These are phyloP conservation scores for Saccostrea cuccullata DNA, from an alignment of 1,140 invertebrate species.

Conservation along the genomic window DNA sequence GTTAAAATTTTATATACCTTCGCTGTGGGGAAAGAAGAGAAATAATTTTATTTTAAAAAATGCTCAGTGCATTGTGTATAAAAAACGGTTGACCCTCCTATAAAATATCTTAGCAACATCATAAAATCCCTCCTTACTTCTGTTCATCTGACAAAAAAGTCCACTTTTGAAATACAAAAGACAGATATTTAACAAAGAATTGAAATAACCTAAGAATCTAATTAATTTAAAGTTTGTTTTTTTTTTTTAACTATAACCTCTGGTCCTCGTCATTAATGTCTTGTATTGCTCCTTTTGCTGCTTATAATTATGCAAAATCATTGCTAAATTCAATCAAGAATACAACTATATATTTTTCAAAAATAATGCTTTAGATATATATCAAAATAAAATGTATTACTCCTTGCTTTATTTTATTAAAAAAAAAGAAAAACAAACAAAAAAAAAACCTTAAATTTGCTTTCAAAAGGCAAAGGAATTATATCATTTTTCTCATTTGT, in stretches of 20 bases:
- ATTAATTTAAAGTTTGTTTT: neutral
- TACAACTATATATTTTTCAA: too few relatives aligned
- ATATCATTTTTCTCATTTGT: neutral
- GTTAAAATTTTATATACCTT: neutral
- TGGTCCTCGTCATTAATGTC: too few relatives aligned
- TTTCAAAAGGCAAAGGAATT: neutral
- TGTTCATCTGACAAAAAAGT: neutral
- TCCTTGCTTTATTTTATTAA: too few relatives aligned
- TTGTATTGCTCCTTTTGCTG: too few relatives aligned
- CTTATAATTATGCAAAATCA: too few relatives aligned
- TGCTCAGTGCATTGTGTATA: neutral
- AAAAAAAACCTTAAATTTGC: neutral
- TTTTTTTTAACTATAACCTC: too few relatives aligned
- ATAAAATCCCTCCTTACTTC: too few relatives aligned
- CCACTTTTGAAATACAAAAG: slow-evolving; percentile 3
- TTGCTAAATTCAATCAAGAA: too few relatives aligned
- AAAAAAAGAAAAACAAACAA: too few relatives aligned
- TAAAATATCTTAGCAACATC: neutral
- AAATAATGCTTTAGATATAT: too few relatives aligned
- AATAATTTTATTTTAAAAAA: neutral
- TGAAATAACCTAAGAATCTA: neutral
- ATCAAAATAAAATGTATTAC: too few relatives aligned
- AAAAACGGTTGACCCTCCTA: neutral
- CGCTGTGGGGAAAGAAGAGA: neutral
- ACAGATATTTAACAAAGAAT: neutral